phyloP scores from a whole-genome alignment of 2,888 invertebrate genomes.

The Abrostola triplasia region DNA sequence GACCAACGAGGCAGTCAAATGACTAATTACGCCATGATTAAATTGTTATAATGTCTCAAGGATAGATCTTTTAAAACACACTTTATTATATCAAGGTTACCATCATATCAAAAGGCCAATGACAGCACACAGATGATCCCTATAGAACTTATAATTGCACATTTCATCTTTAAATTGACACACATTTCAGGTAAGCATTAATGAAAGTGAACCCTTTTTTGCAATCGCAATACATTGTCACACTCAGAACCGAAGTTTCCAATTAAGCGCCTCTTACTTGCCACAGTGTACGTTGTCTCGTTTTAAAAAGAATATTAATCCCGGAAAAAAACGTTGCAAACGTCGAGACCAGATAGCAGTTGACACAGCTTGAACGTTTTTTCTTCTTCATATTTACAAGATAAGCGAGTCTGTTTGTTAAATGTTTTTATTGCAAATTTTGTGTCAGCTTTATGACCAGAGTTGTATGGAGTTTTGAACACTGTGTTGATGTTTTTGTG shows the following conservation, averaged over 20 bases:
- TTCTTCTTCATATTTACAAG: slow-evolving; percentile 15
- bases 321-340: slow-evolving; percentile 21
- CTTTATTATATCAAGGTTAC: no score
- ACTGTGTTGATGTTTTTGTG: background rate
- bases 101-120: no score
- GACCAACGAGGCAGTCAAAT: no score
- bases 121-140: no score
- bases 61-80: no score
- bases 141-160: no score
- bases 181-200: no score
- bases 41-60: no score
- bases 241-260: background rate
- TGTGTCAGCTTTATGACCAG: background rate
- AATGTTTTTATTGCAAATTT: slow-evolving; percentile 4
- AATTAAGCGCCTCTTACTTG: slow-evolving; percentile 2
- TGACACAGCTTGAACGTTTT: slow-evolving; percentile 24
- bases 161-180: no score
- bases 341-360: slow-evolving; percentile 10
- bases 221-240: no score
- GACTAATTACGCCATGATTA: no score
- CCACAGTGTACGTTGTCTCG: slow-evolving; percentile 5
- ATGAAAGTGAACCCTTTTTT: no score
- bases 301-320: slow-evolving; percentile 32
- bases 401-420: slow-evolving; percentile 8
- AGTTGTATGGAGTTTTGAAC: background rate